Base-by-base conservation (phyloP, 2,888 invertebrate species). In the Punctoribates punctum region DNA sequence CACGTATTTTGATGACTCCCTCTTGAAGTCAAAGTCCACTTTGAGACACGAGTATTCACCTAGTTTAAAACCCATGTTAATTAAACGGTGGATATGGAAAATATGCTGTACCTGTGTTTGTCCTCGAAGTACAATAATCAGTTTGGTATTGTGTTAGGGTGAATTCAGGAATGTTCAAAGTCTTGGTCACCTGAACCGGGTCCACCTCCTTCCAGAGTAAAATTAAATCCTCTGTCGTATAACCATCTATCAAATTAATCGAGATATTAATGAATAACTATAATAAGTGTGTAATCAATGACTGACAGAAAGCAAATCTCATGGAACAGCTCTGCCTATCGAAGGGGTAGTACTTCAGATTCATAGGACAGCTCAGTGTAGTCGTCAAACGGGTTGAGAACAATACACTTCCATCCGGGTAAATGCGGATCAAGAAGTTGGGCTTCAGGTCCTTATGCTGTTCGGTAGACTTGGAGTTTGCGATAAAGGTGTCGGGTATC, bases 221-320 rank as follows among this genome's bases (percentile, higher is more conserved):
- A 83, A 97, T 88, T n/a, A n/a, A n/a, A 86, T 97, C 96, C 81
- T 92, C 92, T 73, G 96, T 96, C 73, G 97, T 97, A 92, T 96
- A 97, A 79, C 97, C 97, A 85, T 98, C 97, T 97, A 13, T 42
- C 25, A 57, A 75, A 42, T 42, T 42, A 13, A 29, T 1, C 20
- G n/a, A 20, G 1, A 54, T n/a, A 54, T 54, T 20, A 8, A 54
- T n/a, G 34, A 34, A 34, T 8, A 34, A 34, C 3, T 34, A 48
- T 48, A 15, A 48, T 15, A 48, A 54, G 5, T 54, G n/a, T 20
- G 9, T n/a, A n/a, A 20, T n/a, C 34, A 34, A 54, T n/a, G 17
- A 70, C 73, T 73, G 11, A 73, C 73, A 73, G 42, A 51, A 51
- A 11, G 73, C 51, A 11, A 73, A 27, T 9, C 0, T 17, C 34